These are phyloP conservation scores for Sthenelais limicola DNA, from an alignment of 2,888 invertebrate genomes.

Conservation along the genomic window DNA sequence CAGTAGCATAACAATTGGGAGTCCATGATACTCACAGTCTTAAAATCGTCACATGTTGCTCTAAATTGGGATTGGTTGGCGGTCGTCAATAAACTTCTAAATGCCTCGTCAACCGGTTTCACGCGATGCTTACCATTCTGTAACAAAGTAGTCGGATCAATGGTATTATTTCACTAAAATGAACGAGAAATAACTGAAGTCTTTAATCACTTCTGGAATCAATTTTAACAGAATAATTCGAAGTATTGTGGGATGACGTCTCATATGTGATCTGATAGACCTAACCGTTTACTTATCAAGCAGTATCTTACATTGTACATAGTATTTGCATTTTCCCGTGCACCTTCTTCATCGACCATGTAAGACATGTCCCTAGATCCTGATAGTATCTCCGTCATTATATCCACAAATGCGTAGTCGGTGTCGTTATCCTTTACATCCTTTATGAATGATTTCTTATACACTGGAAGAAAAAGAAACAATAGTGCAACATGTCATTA, in stretches of 20 bases:
- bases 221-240: too few species aligned
- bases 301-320: slow-evolving; percentile 27
- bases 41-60: slow-evolving; percentile 60
- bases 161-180: not conserved
- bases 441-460: not conserved
- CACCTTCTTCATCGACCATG: not conserved
- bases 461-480: slow-evolving; percentile 35
- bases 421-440: not conserved
- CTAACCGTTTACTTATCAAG: too few species aligned
- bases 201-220: too few species aligned
- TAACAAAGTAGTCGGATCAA: not conserved
- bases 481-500: too few species aligned
- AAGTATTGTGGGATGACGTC: too few species aligned
- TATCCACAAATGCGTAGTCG: not conserved
- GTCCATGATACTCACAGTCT: slow-evolving; percentile 55
- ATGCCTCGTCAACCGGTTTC: slow-evolving; percentile 52
- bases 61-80: slow-evolving; percentile 59
- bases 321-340: not conserved
- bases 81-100: slow-evolving; percentile 55
- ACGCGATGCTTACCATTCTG: slow-evolving; percentile 12
- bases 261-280: too few species aligned
- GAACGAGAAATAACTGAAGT: too few species aligned
- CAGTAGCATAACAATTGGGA: not conserved
- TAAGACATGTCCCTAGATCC: slow-evolving; percentile 10
- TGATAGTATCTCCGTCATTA: slow-evolving; percentile 14